Base-by-base conservation (phyloP, 2,113 vertebrate species). In the Actenoides hombroni region DNA sequence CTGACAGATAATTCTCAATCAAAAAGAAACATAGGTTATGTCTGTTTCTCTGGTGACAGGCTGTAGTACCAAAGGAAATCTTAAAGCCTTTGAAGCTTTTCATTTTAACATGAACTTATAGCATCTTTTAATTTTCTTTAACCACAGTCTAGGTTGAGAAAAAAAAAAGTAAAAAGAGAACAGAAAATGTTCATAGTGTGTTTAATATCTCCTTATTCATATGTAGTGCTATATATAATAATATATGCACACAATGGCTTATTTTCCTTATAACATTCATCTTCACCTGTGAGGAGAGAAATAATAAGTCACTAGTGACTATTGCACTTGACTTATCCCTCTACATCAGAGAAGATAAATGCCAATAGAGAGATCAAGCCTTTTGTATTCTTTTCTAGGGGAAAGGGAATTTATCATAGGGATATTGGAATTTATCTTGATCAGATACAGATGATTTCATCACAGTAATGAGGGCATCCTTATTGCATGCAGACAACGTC, bases 281-380 rank as follows among this genome's bases (percentile, higher is more conserved):
- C 97, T 97, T 97, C 84, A 97, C 59, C 88, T 94, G 88, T 92
- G 91, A 93, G 82, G 35, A 92, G 82, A 95, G 96, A 93, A 97
- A 88, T 88, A 97, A 92, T 94, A 97, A 96, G 73, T 97, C 95
- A 80, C 71, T 92, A 67, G 75, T 94, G 92, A 94, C 86, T 97
- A 93, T 31, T 94, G 92, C 91, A 97, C 82, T 93, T 97, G 90
- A 84, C 77, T 95, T 97, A 97, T 94, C 91, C 96, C 88, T 97
- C 89, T 82, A 89, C 90, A 94, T 78, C 88, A 96, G 42, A 92
- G 85, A 96, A 97, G 97, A 97, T 97, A 97, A 96, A 97, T 97
- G 93, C 95, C 90, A 96, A 93, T 88, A 92, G 82, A 75, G 88
- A 91, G 86, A 97, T 97, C 96, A 96, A 93, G 67, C 83, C 79